These are phyloP conservation scores for Heliconius ethilla DNA, from an alignment of 2,888 invertebrate genomes.

Conservation along the genomic window DNA sequence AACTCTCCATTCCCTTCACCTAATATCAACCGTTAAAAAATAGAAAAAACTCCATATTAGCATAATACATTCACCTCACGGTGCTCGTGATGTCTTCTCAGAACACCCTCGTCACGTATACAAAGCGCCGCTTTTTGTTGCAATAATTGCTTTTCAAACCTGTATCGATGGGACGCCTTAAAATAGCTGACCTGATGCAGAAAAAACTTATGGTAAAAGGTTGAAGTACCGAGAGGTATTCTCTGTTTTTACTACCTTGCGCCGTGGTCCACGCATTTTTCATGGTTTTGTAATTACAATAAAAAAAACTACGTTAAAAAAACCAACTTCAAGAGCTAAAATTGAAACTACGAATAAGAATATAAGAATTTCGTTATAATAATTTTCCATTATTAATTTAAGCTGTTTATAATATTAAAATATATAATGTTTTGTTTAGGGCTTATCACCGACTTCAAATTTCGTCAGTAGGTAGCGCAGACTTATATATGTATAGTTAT, in stretches of 20 bases:
- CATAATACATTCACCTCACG: slow-evolving; percentile 18
- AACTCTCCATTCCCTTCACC: not conserved
- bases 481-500: too few species aligned
- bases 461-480: too few species aligned
- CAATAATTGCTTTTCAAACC: slow-evolving; percentile 22
- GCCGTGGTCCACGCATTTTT: not conserved
- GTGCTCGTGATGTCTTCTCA: slow-evolving; percentile 12
- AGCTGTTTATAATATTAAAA: too few species aligned
- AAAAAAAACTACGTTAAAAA: too few species aligned
- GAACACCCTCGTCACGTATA: slow-evolving; percentile 10
- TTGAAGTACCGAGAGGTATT: slow-evolving; percentile 2
- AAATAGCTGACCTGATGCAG: slow-evolving; percentile 12
- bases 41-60: not conserved
- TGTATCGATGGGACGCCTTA: slow-evolving; percentile 20
- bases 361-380: too few species aligned
- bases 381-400: too few species aligned
- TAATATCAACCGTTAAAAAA: not conserved
- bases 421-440: too few species aligned
- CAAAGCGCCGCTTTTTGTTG: slow-evolving; percentile 18
- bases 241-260: not conserved
- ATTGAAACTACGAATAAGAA: too few species aligned
- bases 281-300: not conserved
- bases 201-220: slow-evolving; percentile 14
- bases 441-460: too few species aligned
- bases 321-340: too few species aligned